Base-by-base conservation (phyloP, 2,888 invertebrate species). In the Sesia bembeciformis region DNA sequence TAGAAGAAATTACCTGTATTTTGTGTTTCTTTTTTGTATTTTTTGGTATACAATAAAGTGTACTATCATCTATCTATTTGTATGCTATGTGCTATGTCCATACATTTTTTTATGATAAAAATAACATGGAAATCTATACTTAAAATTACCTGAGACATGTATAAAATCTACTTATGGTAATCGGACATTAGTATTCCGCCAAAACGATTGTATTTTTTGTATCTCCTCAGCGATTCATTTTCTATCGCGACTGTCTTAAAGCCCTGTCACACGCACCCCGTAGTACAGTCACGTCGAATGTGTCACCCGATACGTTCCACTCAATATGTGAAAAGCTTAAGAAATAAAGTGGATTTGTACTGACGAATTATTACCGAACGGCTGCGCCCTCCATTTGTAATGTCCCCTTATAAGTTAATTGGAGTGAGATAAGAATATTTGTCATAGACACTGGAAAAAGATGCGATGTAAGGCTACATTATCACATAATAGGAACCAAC, bases 231-330 rank as follows among this genome's bases (percentile, higher is more conserved):
- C 58, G 66, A 72, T 76, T 74, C 68, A 71, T 71, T 77, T 76
- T 68, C 71, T 74, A 76, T 65, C 69, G 66, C 68, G 72, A 75
- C 66, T 69, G 76, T 83, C 76, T 64, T 67, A 67, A 67, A 68
- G 68, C 70, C 68, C 69, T 72, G 74, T 76, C 74, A 68, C 74
- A 75, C 74, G 72, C 73, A 72, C 71, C 71, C 65, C 65, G 67
- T 63, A 81, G 76, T 78, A 81, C 78, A 76, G 74, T 82, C 83
- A 82, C 82, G 83, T 83, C 77, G 65, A 71, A 62, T 72, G 75
- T 74, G 60, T 76, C 74, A 76, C 62, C 57, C 57, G 59, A 57
- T 63, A 60, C 58, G 56, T 58, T 57, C 51, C 46, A 51, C 53
- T 56, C 53, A 54, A 55, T 59, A 59, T 59, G 59, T 59, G 57